These are phyloP conservation scores for Sphaerodactylus townsendi DNA, from an alignment of 2,113 vertebrate species.

Conservation along the genomic window DNA sequence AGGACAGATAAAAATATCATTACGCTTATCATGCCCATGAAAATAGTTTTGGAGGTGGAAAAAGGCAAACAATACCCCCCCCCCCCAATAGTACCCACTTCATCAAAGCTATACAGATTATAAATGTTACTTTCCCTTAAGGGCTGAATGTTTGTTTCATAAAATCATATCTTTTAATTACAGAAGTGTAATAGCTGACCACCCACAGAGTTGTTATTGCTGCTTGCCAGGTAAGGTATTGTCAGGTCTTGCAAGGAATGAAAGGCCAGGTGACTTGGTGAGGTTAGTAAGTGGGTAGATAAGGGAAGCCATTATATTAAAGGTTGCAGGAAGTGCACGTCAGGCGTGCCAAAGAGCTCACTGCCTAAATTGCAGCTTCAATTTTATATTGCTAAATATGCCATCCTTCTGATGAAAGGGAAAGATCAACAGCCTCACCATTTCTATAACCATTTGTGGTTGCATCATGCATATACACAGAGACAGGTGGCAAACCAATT, in stretches of 20 bases:
- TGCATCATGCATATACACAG: not conserved
- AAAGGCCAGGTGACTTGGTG: not conserved
- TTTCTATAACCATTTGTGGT: not conserved
- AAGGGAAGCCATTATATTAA: not conserved
- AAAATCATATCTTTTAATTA: not conserved
- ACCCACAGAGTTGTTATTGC: not conserved
- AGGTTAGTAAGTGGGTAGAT: slow-evolving; percentile 8
- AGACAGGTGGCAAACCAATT: not conserved
- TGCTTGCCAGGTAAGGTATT: rapidly evolving
- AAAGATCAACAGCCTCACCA: not conserved
- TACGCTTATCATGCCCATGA: not conserved
- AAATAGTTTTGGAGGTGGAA: slow-evolving; percentile 22
- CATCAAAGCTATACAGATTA: not conserved
- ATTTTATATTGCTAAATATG: not conserved
- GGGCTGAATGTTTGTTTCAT: not conserved
- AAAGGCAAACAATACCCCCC: not conserved
- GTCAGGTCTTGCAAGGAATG: rapidly evolving
- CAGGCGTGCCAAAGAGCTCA: not conserved
- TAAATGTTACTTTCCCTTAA: not conserved
- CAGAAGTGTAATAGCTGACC: not conserved
- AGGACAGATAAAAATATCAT: not conserved
- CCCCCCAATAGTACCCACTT: not conserved
- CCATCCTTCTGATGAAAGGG: not conserved
- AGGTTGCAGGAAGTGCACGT: not conserved
- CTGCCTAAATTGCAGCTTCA: not conserved